Evolutionary conservation across 2,888 invertebrate genomes (phyloP).

Genomic region (Tuberolachnus salignus): DNA sequence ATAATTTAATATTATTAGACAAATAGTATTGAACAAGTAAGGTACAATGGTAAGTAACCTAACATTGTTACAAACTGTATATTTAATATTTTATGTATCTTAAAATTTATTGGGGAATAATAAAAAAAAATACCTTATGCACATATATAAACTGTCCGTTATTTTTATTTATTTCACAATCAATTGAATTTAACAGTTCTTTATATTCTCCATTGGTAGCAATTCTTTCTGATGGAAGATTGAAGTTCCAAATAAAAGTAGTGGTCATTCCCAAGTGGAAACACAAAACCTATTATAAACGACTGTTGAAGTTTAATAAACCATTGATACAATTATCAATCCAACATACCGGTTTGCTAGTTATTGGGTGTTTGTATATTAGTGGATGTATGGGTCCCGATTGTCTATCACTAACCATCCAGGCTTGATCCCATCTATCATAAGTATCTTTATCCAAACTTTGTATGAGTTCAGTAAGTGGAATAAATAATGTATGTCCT

Average conservation of each 20-base stretch:
- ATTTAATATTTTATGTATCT: background rate
- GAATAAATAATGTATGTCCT: slow-evolving; percentile 60
- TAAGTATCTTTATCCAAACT: slow-evolving; percentile 59
- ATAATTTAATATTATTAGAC: background rate
- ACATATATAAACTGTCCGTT: slow-evolving; percentile 59
- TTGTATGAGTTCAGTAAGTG: slow-evolving; percentile 60
- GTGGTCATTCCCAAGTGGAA: slow-evolving; percentile 61
- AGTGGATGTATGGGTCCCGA: slow-evolving; percentile 60
- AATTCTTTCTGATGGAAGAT: slow-evolving; percentile 58
- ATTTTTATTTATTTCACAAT: slow-evolving; percentile 60
- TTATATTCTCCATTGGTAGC: slow-evolving; percentile 58
- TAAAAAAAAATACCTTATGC: slow-evolving; percentile 59
- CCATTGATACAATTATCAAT: background rate
- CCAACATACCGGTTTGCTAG: slow-evolving; percentile 59
- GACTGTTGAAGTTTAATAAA: background rate
- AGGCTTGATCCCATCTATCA: slow-evolving; percentile 60
- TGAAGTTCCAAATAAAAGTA: slow-evolving; percentile 60
- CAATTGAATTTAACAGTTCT: slow-evolving; percentile 59
- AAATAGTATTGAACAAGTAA: no score
- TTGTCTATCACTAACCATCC: slow-evolving; percentile 61
- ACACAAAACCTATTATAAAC: slow-evolving; percentile 59
- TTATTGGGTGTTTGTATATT: slow-evolving; percentile 59
- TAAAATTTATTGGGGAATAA: background rate
- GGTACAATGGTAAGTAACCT: no score
- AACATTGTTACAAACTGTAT: no score